Evolutionary conservation across 2,113 vertebrate species (phyloP), one percentile per base, ranked within the genome.

Genomic region (Chaetorhynchus papuensis): DNA sequence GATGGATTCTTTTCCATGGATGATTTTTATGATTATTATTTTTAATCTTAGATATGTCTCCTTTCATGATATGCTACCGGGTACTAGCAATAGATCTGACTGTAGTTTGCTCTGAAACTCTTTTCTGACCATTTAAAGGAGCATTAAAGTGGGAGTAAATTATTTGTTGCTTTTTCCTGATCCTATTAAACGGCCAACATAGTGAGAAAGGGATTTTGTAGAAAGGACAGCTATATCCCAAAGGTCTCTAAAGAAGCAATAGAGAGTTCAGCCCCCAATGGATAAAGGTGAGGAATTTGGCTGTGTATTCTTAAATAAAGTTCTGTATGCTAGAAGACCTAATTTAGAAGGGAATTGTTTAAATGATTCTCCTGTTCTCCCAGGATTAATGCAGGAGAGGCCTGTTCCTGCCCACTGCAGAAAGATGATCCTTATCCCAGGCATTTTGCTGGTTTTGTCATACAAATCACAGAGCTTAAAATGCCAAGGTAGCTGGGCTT

Each of bases 1-100:
- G 59, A 66, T 74, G 31, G 10, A 88, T 93, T 83, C 45, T 91
- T 85, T 83, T 88, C 90, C 52, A 15, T 10, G 61, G 90, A 27
- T 37, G 59, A 81, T 92, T 96, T 89, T 94, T 86, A 66, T 84
- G 39, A 94, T 92, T 87, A 86, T 94, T 94, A 83, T 90, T 94
- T 95, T 96, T 92, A 93, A 88, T 97, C 93, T 96, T 83, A 63
- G 45, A 50, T 68, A 3, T 90, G 84, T 77, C 92, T 90, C 70
- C 35, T 86, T 80, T 70, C 50, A 4, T 63, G 59, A 90, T 77
- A 19, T 70, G 82, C 74, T 83, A 16, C 50, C 52, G 59, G 66
- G 37, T 85, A 56, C 17, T 22, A 85, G 87, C 85, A 93, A 86
- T 96, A 90, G 82, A 89, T 96, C 92, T 94, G 63, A 14, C 60